Evolutionary conservation across 2,888 invertebrate species (phyloP).

Genomic region (Miltochrista miniata): DNA sequence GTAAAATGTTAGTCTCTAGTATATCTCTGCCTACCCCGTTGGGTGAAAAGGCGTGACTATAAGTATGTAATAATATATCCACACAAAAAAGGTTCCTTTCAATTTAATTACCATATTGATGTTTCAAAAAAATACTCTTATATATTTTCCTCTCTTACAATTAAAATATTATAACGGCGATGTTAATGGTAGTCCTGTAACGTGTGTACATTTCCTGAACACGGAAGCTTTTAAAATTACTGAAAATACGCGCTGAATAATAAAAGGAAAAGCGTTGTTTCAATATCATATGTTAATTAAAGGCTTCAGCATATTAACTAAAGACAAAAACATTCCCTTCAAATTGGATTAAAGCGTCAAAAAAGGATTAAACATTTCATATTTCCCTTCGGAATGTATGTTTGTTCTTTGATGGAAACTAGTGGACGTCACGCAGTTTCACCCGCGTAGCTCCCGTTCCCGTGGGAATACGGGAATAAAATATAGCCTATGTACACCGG

Average conservation of each 20-base stretch:
- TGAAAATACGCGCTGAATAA: slow-evolving; percentile 17
- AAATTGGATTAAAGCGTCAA: slow-evolving; percentile 23
- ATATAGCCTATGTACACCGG: no score
- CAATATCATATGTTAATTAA: slow-evolving; percentile 34
- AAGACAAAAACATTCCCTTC: slow-evolving; percentile 21
- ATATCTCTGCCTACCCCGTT: no score
- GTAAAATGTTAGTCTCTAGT: no score
- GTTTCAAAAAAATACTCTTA: background rate
- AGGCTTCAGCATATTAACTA: slow-evolving; percentile 25
- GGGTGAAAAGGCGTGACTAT: no score
- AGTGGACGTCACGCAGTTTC: no score
- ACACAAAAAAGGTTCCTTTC: no score
- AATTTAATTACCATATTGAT: background rate
- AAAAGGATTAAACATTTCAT: slow-evolving; percentile 17
- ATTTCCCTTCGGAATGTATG: slow-evolving; percentile 15
- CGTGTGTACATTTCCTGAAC: slow-evolving; percentile 2
- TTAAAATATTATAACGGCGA: no score
- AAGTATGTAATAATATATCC: no score
- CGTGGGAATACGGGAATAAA: no score
- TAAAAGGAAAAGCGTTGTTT: slow-evolving; percentile 18
- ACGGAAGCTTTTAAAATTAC: slow-evolving; percentile 20
- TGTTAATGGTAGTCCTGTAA: slow-evolving; percentile 2
- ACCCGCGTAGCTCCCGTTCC: no score
- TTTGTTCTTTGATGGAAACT: background rate
- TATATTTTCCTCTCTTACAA: background rate